A percentile compares a stretch with the other conserved stretches of the same genome.
phyloP scores from a whole-genome alignment of 2,797 vertebrate species.

The Paguma larvata region DNA sequence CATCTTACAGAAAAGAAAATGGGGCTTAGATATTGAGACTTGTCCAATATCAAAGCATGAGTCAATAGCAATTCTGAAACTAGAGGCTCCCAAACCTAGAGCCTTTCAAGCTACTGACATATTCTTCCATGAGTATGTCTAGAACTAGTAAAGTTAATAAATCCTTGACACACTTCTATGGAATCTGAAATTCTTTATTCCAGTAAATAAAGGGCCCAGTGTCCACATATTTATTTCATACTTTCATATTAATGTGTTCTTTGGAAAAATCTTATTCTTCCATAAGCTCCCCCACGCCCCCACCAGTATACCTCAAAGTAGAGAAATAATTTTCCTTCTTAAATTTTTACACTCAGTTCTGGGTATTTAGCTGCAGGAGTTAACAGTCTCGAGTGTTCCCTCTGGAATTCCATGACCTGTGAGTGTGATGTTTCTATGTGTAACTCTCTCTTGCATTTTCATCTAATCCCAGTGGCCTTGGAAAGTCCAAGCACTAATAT shows the following conservation, averaged over 20 bases:
- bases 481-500: neutral
- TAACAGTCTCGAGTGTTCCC: neutral
- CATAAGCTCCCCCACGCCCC: fast-evolving
- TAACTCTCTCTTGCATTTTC: neutral
- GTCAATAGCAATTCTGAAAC: neutral
- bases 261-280: neutral
- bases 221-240: neutral
- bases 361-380: neutral
- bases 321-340: neutral
- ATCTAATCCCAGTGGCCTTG: neutral
- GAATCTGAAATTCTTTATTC: neutral
- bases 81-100: neutral
- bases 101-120: neutral
- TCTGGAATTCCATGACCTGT: neutral
- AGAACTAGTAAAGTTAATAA: neutral
- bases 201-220: neutral
- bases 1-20: neutral
- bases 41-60: neutral
- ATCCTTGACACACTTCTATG: neutral
- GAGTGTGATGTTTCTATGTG: neutral
- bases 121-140: neutral
- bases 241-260: neutral
- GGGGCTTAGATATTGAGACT: neutral
- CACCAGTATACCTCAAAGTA: neutral
- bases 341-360: neutral